Evolutionary conservation across 2,888 invertebrate genomes (phyloP).

Genomic region (Orthonevra nobilis): DNA sequence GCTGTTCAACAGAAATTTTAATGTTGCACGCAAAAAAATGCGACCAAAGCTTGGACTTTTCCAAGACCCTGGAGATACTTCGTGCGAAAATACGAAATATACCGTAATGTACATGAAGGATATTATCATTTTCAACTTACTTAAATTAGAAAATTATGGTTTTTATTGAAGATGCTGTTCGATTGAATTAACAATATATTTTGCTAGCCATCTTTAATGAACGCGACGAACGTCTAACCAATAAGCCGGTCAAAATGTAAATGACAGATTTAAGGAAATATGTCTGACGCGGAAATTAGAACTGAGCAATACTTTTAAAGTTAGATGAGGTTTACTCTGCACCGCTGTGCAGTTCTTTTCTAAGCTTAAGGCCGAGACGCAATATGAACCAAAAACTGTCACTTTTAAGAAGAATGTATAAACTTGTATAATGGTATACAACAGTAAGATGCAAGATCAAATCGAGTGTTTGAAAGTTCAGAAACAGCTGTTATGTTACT

Average conservation of each 20-base stretch:
- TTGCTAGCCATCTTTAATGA: no score
- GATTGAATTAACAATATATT: no score
- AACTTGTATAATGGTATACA: no score
- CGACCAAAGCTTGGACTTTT: constrained; percentile 82
- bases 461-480: no score
- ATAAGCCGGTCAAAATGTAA: constrained; percentile 41
- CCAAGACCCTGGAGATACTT: constrained; percentile 83
- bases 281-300: constrained; percentile 31
- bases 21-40: constrained; percentile 82
- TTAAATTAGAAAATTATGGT: background rate
- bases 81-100: constrained; percentile 81
- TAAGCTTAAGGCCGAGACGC: no score
- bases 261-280: constrained; percentile 33
- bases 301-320: background rate
- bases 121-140: constrained; percentile 23
- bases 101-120: no score
- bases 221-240: no score
- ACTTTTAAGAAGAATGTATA: no score
- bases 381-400: no score
- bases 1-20: constrained; percentile 79
- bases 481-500: no score
- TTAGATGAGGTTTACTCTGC: background rate
- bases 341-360: no score
- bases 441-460: no score
- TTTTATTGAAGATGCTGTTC: background rate